Base-by-base conservation (phyloP, 2,113 vertebrate genomes). In the Phoenicopterus ruber region DNA sequence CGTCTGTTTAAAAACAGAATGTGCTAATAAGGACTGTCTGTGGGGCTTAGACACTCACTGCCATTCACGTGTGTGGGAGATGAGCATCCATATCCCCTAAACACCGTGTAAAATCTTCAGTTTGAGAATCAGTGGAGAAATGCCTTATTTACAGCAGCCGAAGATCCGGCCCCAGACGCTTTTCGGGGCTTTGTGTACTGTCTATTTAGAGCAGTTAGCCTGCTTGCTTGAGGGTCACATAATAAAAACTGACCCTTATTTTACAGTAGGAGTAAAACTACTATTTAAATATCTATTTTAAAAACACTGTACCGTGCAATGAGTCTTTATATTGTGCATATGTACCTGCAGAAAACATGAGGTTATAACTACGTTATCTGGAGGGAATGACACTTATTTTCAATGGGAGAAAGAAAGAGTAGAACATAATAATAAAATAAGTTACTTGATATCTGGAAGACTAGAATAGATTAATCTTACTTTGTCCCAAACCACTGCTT, bases 401-500 rank as follows among this genome's bases (percentile, higher is more conserved):
- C 73, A 84, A 47, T 73, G 91, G 91, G 87, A 94, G 73, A 95
- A 91, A 95, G 81, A 96, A 95, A 90, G 49, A 97, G 73, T 87
- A 97, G 91, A 96, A 98, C 96, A 57, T 94, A 69, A 34, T 90
- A 97, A 96, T 91, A 94, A 95, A 94, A 95, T 81, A 97, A 88
- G 95, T 96, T 94, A 93, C 71, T 97, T 22, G 94, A 63, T 95
- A 98, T 96, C 95, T 94, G 96, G 98, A 98, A 98, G 97, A 98
- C 97, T 96, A 94, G 92, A 88, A 88, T 94, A 96, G 95, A 94
- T 91, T 84, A 55, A 92, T 93, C 92, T 96, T 71, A 95, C 92
- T 97, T 95, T 96, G 90, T 94, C 86, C 94, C 93, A 94, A 91
- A 88, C 80, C 89, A 74, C 81, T 91, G 95, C 79, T 92, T 94